Evolutionary conservation across 1,140 invertebrate species (phyloP), one percentile per base, ranked within the genome.

Genomic region (Drosophila grimshawi): DNA sequence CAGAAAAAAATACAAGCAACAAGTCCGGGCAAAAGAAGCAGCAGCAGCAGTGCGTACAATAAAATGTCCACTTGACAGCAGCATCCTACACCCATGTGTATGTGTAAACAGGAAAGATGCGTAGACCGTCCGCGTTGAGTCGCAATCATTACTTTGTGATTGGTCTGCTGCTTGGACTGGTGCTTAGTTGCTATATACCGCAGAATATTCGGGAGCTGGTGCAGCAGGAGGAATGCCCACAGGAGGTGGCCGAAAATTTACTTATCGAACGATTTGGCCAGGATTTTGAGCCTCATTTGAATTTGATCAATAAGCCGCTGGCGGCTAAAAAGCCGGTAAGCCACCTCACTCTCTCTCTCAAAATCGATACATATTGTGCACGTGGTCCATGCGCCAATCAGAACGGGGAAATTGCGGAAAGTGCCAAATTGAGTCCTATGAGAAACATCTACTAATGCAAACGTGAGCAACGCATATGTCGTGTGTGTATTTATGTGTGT

Each of bases 271-370:
- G 82, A 29, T 91, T 92, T 53, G 90, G 91, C 39, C 88, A 92
- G 72, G 91, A 92, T 45, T 92, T 92, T 76, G 91, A 92, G 73
- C 92, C 92, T 19, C 92, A 92, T 68, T 66, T 92, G 33, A 92
- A 92, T 74, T 78, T 92, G 32, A 90, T 91, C 33, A 92, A 92
- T 48, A 92, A 92, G 80, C 92, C 92, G 55, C 71, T 92, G 69
- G 85, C 82, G 71, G 92, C 92, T 32, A 92, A 92, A 65, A 92
- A 92, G 80, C 77, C 79, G 83, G 91, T 92, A 78, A 80, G 86
- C 78, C 19, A 49, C 48, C 33, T 10, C 49, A 2, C n/a, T 32
- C 55, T 8, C 8, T 63, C 41, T 55, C 33, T 39, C 11, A 29
- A 43, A 59, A 39, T 32, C 7, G n/a, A 49, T 39, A 6, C 19